Conservation (phyloP, 2,888 invertebrate genomes). For the Drosophila diplacantha region DNA sequence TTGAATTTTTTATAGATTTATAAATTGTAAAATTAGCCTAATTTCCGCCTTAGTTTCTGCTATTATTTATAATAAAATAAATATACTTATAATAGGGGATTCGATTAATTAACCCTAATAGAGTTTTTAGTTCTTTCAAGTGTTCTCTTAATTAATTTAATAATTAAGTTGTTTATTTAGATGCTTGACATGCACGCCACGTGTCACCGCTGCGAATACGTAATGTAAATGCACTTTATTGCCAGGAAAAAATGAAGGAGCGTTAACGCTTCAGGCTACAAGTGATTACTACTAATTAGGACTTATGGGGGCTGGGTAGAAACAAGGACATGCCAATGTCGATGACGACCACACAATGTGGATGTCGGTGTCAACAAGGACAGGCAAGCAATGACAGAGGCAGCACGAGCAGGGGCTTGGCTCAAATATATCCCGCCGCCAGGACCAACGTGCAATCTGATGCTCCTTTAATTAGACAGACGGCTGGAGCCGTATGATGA, state of each 20-base stretch:
- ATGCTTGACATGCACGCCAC: constrained; percentile 9
- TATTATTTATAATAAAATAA: not conserved
- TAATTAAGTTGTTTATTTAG: constrained; percentile 16
- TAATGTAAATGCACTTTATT: constrained; percentile 17
- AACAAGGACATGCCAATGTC: constrained; percentile 17
- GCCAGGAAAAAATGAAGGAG: constrained; percentile 16
- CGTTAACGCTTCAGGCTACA: constrained; percentile 16
- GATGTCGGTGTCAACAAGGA: constrained; percentile 11
- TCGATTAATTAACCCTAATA: not conserved
- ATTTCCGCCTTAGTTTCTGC: not conserved
- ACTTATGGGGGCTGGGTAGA: constrained; percentile 2
- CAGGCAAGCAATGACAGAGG: constrained; percentile 6
- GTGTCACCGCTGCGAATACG: constrained; percentile 28
- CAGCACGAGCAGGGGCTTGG: constrained; percentile 10
- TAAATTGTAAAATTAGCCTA: not conserved
- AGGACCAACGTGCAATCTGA: constrained; percentile 26
- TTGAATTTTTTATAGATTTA: constrained; percentile 9
- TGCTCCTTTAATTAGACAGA: constrained; percentile 31
- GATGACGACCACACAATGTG: constrained; percentile 13
- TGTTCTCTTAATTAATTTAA: constrained; percentile 13
- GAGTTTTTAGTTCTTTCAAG: not conserved
- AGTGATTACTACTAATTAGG: constrained; percentile 55
- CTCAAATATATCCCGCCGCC: constrained; percentile 11
- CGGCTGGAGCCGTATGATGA: constrained; percentile 25
- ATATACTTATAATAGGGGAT: not conserved